These are phyloP conservation scores for Sander lucioperca DNA, from an alignment of 2,113 vertebrate species.

Conservation along the genomic window DNA sequence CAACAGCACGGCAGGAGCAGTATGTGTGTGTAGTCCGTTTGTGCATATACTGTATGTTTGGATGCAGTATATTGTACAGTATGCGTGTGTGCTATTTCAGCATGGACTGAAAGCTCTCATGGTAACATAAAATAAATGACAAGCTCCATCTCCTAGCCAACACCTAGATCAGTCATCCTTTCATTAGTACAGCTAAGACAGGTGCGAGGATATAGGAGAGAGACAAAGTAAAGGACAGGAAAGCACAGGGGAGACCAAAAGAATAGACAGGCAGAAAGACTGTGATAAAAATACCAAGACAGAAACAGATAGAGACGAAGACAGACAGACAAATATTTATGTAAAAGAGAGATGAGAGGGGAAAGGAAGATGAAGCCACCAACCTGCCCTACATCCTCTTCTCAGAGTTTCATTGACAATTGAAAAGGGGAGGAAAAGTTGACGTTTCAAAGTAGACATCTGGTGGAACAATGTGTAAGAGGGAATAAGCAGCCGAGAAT, in stretches of 20 bases:
- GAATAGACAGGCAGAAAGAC: conserved; percentile 15
- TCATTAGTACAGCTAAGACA: conserved; percentile 51
- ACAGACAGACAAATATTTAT: conserved; percentile 18
- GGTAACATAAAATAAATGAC: conserved; percentile 45
- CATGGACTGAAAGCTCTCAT: conserved; percentile 19
- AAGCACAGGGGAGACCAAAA: conserved; percentile 25
- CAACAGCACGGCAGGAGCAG: conserved; percentile 18
- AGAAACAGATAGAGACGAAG: conserved; percentile 10
- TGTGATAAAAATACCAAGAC: conserved; percentile 25
- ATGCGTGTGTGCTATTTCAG: conserved; percentile 6
- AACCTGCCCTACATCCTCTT: neutral
- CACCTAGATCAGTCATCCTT: conserved; percentile 57
- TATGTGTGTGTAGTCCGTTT: neutral
- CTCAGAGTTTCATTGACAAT: conserved; percentile 11
- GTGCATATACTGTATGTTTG: neutral
- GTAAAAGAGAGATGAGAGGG: neutral
- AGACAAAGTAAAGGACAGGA: conserved; percentile 37
- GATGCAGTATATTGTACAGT: neutral
- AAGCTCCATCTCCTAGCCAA: conserved; percentile 37
- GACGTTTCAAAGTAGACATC: conserved; percentile 32
- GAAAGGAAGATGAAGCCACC: conserved; percentile 1
- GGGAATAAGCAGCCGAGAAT: neutral
- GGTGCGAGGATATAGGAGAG: conserved; percentile 1
- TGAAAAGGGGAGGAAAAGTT: neutral
- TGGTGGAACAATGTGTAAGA: conserved; percentile 26